phyloP scores from a whole-genome alignment of 2,797 vertebrate genomes.

The Setipinna tenuifilis region DNA sequence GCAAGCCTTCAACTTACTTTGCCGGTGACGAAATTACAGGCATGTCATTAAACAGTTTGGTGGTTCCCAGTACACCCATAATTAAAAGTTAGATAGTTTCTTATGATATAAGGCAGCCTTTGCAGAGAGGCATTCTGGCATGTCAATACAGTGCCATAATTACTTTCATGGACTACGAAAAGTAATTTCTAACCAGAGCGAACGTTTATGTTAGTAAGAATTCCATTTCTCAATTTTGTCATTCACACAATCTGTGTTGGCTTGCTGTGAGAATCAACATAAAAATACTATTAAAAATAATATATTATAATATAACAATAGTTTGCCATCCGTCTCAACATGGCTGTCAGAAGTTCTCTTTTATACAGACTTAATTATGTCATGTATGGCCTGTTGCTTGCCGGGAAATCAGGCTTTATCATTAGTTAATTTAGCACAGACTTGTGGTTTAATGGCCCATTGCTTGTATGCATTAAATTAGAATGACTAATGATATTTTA shows the following conservation, averaged over 20 bases:
- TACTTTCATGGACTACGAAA: no score
- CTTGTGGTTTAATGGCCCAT: not conserved
- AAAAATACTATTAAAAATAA: not conserved
- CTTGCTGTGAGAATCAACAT: no score
- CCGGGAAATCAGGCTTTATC: not conserved
- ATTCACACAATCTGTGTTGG: no score
- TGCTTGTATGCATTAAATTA: not conserved
- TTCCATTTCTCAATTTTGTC: no score
- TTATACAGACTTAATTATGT: not conserved
- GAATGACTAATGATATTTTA: not conserved
- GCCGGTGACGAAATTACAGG: slow-evolving; percentile 5
- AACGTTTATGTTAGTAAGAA: no score
- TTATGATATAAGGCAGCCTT: not conserved
- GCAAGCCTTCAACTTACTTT: not conserved
- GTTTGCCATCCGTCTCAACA: not conserved
- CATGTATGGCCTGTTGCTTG: not conserved
- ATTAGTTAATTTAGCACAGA: not conserved
- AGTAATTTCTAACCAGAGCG: no score
- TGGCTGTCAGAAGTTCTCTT: not conserved
- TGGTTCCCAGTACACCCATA: not conserved
- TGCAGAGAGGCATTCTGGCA: no score
- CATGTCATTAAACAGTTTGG: not conserved
- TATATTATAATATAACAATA: not conserved
- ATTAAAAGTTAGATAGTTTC: slow-evolving; percentile 1
- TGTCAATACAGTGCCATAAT: no score